These are phyloP conservation scores for Anguilla anguilla DNA, from an alignment of 2,797 vertebrate species.

Conservation along the genomic window DNA sequence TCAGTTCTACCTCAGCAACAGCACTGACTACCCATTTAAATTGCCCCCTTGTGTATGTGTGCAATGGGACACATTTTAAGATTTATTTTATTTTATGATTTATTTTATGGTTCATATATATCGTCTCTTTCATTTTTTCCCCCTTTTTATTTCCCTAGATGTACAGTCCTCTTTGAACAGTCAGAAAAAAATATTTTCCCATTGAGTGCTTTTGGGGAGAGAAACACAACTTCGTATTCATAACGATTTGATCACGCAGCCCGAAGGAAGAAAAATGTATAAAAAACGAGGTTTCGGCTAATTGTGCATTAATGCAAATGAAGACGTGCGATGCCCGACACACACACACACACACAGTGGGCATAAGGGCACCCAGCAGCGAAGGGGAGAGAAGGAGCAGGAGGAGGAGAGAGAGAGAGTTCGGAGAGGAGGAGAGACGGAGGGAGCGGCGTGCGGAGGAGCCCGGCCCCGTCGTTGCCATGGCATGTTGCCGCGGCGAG, in stretches of 20 bases:
- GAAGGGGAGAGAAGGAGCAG: neutral
- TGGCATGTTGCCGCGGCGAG: conserved; percentile 43
- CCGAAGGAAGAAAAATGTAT: neutral
- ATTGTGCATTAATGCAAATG: conserved; percentile 35
- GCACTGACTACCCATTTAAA: neutral
- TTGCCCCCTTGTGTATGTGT: neutral
- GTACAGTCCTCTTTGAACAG: neutral
- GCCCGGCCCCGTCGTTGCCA: conserved; percentile 19
- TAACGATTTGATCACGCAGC: neutral
- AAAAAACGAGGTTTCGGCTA: neutral
- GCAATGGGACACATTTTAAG: conserved; percentile 25
- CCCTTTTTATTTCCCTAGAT: conserved; percentile 4
- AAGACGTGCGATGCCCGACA: conserved; percentile 17
- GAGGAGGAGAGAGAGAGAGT: neutral
- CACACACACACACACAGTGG: neutral
- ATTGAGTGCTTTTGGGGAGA: neutral
- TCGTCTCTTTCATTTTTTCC: neutral
- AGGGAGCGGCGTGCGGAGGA: conserved; percentile 2
- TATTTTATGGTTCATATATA: conserved; percentile 15
- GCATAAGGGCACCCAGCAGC: neutral
- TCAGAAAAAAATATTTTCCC: conserved; percentile 15
- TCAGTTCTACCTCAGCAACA: neutral
- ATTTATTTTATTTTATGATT: conserved; percentile 23
- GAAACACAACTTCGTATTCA: neutral
- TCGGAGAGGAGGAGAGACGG: neutral